Conservation (phyloP, 2,888 invertebrate genomes). For the Tyria jacobaeae region DNA sequence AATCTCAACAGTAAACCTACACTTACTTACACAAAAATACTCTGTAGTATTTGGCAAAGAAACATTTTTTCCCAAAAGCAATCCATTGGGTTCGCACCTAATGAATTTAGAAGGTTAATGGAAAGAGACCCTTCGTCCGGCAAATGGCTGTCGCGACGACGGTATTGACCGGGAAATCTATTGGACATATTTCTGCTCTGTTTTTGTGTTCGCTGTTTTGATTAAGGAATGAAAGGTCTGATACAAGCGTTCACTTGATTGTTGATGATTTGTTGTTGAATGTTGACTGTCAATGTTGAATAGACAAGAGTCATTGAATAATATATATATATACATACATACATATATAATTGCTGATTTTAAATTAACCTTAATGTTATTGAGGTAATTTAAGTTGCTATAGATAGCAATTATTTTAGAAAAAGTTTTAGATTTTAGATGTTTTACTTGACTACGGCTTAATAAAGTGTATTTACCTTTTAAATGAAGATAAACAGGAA, state of each 20-base stretch:
- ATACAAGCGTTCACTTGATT: neutral
- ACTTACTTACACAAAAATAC: constrained; percentile 20
- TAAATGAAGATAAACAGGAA: too few relatives aligned
- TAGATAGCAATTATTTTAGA: too few relatives aligned
- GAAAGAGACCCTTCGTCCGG: constrained; percentile 40
- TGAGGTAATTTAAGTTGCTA: too few relatives aligned
- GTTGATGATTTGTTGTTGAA: neutral
- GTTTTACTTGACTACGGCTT: too few relatives aligned
- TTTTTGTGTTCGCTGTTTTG: constrained; percentile 34
- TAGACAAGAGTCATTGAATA: too few relatives aligned
- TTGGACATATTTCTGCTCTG: constrained; percentile 29
- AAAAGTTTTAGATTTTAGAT: too few relatives aligned
- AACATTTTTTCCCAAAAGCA: constrained; percentile 66
- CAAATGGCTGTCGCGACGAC: constrained; percentile 38
- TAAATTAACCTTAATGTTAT: too few relatives aligned
- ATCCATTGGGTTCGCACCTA: constrained; percentile 55
- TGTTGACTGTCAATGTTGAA: neutral
- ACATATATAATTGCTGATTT: too few relatives aligned
- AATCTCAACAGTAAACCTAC: constrained; percentile 8
- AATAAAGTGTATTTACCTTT: too few relatives aligned
- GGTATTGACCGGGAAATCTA: constrained; percentile 39
- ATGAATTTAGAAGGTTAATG: constrained; percentile 67
- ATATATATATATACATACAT: too few relatives aligned
- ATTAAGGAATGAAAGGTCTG: constrained; percentile 21
- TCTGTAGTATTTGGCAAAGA: constrained; percentile 40